These are phyloP conservation scores for Zaprionus lineosus DNA, from an alignment of 2,888 invertebrate genomes.

Conservation along the genomic window DNA sequence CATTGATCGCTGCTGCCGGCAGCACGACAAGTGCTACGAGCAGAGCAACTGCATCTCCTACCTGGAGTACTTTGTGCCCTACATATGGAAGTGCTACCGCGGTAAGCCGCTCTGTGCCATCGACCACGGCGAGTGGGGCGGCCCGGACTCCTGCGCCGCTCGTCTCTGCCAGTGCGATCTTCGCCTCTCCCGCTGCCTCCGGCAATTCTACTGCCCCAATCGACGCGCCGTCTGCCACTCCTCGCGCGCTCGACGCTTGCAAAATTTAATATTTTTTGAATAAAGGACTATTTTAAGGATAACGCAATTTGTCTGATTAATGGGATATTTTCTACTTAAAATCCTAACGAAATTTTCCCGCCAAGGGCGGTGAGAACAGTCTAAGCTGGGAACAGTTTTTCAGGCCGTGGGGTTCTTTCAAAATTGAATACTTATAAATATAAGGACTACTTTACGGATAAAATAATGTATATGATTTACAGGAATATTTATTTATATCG, in stretches of 20 bases:
- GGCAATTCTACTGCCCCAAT: constrained; percentile 89
- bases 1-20: constrained; percentile 91
- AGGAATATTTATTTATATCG: no score
- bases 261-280: constrained; percentile 85
- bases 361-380: no score
- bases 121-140: constrained; percentile 85
- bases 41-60: constrained; percentile 90
- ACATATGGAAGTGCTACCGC: constrained; percentile 92
- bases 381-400: no score
- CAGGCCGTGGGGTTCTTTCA: no score
- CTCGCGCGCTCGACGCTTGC: constrained; percentile 88
- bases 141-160: constrained; percentile 88
- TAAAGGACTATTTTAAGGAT: neutral
- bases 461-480: no score
- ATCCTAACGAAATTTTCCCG: no score
- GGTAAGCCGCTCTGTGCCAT: constrained; percentile 88
- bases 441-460: no score
- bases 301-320: no score
- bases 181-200: constrained; percentile 90
- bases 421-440: no score
- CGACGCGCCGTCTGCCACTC: constrained; percentile 88
- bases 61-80: constrained; percentile 93
- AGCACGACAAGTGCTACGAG: constrained; percentile 94
- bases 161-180: constrained; percentile 93
- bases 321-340: neutral